Conservation (phyloP, 2,113 vertebrate species). For the Oreotrochilus melanogaster region DNA sequence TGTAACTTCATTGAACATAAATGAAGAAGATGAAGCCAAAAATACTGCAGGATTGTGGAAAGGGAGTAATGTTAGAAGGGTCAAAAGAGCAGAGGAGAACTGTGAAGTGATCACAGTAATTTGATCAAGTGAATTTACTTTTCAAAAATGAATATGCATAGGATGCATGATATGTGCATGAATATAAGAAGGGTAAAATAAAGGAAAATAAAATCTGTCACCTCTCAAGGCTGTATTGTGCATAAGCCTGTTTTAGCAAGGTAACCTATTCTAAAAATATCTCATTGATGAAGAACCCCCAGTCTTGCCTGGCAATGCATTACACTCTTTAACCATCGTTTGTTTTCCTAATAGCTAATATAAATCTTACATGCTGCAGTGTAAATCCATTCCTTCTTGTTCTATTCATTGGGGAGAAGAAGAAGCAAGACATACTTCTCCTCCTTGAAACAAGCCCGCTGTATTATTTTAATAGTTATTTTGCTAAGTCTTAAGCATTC, state of each 20-base stretch:
- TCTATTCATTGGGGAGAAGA: background rate
- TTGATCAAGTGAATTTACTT: conserved; percentile 1
- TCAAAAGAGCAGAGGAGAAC: background rate
- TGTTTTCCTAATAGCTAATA: background rate
- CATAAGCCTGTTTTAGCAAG: background rate
- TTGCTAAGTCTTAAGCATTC: background rate
- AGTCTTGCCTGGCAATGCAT: background rate
- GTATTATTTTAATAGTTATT: background rate
- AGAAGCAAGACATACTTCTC: background rate
- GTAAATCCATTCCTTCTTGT: background rate
- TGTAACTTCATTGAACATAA: background rate
- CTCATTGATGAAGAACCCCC: background rate
- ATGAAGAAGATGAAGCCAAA: background rate
- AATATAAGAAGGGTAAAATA: background rate
- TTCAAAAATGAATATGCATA: background rate
- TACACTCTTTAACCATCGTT: background rate
- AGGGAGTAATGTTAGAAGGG: accelerated
- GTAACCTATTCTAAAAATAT: background rate
- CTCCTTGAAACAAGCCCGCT: background rate
- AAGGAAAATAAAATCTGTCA: background rate
- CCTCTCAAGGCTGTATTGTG: background rate
- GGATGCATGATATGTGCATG: background rate
- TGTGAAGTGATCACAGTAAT: background rate
- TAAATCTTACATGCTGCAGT: background rate
- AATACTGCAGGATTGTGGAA: background rate